phyloP scores from a whole-genome alignment of 2,888 invertebrate genomes.

The Heliconius hortense region DNA sequence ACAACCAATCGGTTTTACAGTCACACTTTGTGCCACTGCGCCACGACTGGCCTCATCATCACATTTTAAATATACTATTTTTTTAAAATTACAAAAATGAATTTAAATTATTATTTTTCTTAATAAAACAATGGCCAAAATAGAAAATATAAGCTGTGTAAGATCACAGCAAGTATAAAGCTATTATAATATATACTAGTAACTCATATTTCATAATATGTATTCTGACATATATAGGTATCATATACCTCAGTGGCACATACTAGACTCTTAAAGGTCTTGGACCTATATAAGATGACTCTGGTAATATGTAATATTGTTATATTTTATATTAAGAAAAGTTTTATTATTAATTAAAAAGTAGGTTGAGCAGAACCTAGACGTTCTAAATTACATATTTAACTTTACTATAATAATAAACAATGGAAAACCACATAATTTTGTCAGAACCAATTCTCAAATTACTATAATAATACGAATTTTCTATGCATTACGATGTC shows the following conservation, averaged over 20 bases:
- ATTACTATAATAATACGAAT: slow-evolving; percentile 11
- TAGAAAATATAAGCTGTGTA: not conserved
- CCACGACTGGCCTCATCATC: too few species aligned
- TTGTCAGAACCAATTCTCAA: not conserved
- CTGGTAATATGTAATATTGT: not conserved
- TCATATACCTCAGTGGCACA: too few species aligned
- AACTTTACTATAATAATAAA: not conserved
- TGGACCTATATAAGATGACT: too few species aligned
- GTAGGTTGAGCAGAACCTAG: not conserved
- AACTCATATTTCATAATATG: not conserved
- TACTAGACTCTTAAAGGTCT: too few species aligned
- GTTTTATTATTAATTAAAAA: not conserved
- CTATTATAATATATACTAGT: too few species aligned
- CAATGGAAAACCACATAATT: slow-evolving; percentile 3
- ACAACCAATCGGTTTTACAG: too few species aligned
- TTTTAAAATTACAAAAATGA: not conserved
- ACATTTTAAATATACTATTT: too few species aligned
- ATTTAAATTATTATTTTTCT: not conserved
- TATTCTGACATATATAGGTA: not conserved
- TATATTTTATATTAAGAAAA: not conserved
- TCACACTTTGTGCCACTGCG: too few species aligned
- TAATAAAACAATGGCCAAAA: not conserved
- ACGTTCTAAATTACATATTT: not conserved
- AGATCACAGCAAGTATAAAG: not conserved
- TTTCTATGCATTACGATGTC: slow-evolving; percentile 10